These are phyloP conservation scores for Entelurus aequoreus DNA, from an alignment of 2,113 vertebrate species.

Conservation along the genomic window DNA sequence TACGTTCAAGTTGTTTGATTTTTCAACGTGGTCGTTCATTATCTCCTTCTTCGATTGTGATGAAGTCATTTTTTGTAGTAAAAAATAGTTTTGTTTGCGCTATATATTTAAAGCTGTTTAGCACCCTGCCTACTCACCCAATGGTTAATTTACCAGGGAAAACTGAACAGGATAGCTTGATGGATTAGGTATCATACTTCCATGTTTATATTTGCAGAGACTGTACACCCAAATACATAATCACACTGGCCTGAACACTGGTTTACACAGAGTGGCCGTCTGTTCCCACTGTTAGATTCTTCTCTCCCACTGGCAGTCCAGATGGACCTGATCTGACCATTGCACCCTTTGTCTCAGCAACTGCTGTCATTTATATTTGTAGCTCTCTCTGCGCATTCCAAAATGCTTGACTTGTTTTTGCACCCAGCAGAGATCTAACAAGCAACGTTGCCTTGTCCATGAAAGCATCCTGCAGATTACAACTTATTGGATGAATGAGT, in stretches of 20 bases:
- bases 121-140: no score
- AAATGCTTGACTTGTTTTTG: background rate
- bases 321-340: constrained; percentile 44
- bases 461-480: background rate
- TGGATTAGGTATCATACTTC: background rate
- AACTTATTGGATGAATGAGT: background rate
- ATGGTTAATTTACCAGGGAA: background rate
- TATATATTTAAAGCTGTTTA: no score
- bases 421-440: background rate
- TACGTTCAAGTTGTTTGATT: no score
- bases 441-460: background rate
- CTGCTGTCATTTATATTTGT: background rate
- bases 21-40: no score
- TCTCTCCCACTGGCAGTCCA: constrained; percentile 49
- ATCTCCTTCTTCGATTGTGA: no score
- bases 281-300: constrained; percentile 43
- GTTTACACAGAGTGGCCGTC: constrained; percentile 37
- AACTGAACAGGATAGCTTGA: background rate
- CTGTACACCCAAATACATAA: background rate
- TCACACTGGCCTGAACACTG: constrained; percentile 30
- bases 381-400: background rate
- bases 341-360: constrained; percentile 26
- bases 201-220: background rate
- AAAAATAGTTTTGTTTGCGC: no score
- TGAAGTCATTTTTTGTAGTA: no score